These are phyloP conservation scores for Eristalis intricaria DNA, from an alignment of 2,888 invertebrate species.

Conservation along the genomic window DNA sequence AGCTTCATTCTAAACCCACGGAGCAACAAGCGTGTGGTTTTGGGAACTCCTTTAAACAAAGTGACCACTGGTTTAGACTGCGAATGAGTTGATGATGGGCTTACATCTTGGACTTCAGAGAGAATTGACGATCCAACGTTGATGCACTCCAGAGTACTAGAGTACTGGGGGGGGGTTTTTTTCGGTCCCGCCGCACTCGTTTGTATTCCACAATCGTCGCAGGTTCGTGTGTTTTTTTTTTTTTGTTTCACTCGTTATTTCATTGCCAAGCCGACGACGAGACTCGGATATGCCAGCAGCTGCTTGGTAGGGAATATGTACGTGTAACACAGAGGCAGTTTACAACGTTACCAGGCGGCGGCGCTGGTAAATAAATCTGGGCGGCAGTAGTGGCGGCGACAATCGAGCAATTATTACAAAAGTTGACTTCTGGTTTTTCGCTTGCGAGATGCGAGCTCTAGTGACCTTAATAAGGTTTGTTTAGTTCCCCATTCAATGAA, in stretches of 20 bases:
- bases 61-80: slow-evolving; percentile 40
- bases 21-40: slow-evolving; percentile 3
- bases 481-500: slow-evolving; percentile 51
- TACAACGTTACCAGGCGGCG: slow-evolving; percentile 1
- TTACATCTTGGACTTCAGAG: neutral
- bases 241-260: slow-evolving; percentile 41
- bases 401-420: neutral
- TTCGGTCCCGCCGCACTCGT: neutral
- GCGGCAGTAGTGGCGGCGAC: neutral
- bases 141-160: slow-evolving; percentile 11
- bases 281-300: slow-evolving; percentile 30
- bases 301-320: slow-evolving; percentile 29
- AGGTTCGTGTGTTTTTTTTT: slow-evolving; percentile 26
- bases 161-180: slow-evolving; percentile 4
- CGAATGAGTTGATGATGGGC: slow-evolving; percentile 46
- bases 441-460: slow-evolving; percentile 33
- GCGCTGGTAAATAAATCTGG: slow-evolving; percentile 12
- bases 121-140: slow-evolving; percentile 42
- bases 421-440: slow-evolving; percentile 17
- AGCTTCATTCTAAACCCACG: slow-evolving; percentile 44
- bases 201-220: slow-evolving; percentile 40
- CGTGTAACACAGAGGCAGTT: slow-evolving; percentile 39
- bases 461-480: slow-evolving; percentile 55
- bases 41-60: slow-evolving; percentile 57
- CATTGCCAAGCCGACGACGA: slow-evolving; percentile 57